Evolutionary conservation across 1,140 invertebrate species (phyloP).

Genomic region (Lepidurus packardi): DNA sequence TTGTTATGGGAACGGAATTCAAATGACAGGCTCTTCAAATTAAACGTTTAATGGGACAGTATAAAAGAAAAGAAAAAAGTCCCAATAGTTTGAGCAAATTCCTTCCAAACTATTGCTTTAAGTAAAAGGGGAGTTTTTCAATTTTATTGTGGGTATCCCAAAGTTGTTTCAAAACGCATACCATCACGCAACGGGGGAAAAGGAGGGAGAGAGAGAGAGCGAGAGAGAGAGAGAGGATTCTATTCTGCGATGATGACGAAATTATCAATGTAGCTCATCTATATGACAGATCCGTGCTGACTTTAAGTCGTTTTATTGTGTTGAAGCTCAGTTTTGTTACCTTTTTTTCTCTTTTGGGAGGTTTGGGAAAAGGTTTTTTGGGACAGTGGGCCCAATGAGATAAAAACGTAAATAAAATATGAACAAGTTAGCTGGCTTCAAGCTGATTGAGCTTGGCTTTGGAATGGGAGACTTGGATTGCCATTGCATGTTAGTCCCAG

Average conservation of each 20-base stretch:
- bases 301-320: background rate
- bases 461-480: background rate
- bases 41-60: background rate
- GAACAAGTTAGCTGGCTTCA: background rate
- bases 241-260: background rate
- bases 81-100: background rate
- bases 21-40: background rate
- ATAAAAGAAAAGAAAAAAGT: background rate
- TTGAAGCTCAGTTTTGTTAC: background rate
- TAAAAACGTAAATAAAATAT: background rate
- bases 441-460: background rate
- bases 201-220: slow-evolving; percentile 2
- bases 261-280: slow-evolving; percentile 22
- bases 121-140: background rate
- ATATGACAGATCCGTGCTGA: slow-evolving; percentile 15
- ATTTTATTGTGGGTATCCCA: background rate
- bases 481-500: background rate
- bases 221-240: slow-evolving; percentile 9
- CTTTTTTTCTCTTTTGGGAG: slow-evolving; percentile 3
- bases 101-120: background rate
- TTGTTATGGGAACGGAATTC: too few relatives aligned
- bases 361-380: background rate
- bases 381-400: background rate
- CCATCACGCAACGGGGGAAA: background rate
- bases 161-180: slow-evolving; percentile 18